Evolutionary conservation across 2,888 invertebrate genomes (phyloP).

Genomic region (Sminthurides aquaticus): DNA sequence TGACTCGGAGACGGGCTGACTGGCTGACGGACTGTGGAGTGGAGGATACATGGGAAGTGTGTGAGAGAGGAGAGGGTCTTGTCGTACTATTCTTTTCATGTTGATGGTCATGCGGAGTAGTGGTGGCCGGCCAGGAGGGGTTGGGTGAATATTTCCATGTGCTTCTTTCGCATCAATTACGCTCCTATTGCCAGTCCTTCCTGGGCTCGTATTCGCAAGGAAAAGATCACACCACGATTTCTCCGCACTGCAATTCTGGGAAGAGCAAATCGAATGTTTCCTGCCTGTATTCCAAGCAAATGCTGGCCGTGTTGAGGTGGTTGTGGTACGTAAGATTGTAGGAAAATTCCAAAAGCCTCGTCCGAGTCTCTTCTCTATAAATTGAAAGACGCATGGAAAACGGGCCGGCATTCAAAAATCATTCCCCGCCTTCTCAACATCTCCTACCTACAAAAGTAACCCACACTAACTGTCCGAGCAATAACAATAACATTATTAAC

Average conservation of each 20-base stretch:
- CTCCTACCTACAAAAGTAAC: neutral
- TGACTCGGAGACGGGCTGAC: neutral
- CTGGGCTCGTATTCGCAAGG: neutral
- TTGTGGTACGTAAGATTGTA: neutral
- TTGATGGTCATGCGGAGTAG: neutral
- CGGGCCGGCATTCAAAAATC: neutral
- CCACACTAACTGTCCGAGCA: no score
- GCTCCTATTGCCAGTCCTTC: no score
- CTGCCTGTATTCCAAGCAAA: neutral
- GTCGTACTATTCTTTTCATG: no score
- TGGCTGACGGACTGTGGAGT: neutral
- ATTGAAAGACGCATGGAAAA: neutral
- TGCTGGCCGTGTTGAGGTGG: no score
- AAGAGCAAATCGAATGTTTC: neutral
- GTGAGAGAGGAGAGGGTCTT: neutral
- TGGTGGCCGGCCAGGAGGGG: neutral
- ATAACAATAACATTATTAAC: no score
- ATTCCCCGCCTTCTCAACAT: neutral
- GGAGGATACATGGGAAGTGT: neutral
- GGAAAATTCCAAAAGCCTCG: neutral
- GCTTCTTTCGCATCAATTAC: no score
- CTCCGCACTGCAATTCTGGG: neutral
- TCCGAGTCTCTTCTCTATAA: neutral
- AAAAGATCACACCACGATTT: neutral
- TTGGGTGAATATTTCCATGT: neutral